Conservation (phyloP, 2,113 vertebrate genomes). For the Trogon melanurus region DNA sequence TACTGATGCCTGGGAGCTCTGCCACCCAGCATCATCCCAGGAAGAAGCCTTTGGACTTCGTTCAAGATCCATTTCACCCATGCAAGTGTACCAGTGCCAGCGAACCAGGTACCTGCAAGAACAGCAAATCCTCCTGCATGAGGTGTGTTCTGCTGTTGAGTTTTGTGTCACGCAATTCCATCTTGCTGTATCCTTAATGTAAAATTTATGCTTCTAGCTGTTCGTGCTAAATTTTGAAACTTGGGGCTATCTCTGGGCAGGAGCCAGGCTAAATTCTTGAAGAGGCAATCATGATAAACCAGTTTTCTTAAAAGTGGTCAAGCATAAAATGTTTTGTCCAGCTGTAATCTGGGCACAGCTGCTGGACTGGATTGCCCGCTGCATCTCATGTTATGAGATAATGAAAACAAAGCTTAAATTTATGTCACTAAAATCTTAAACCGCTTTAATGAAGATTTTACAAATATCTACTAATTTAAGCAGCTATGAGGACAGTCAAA, state of each 20-base stretch:
- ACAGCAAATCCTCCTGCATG: neutral
- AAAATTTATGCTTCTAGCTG: neutral
- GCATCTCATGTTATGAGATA: neutral
- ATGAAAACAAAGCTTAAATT: neutral
- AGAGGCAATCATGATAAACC: neutral
- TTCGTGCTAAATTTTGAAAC: neutral
- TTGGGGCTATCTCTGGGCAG: neutral
- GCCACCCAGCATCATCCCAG: neutral
- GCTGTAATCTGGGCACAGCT: neutral
- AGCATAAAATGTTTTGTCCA: neutral
- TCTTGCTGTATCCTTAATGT: neutral
- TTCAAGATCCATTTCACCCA: neutral
- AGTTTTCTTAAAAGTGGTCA: neutral
- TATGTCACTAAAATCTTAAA: neutral
- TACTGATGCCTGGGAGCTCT: neutral
- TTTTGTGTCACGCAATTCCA: neutral
- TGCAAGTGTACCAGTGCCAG: neutral
- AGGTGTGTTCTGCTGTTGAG: neutral
- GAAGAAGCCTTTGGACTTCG: neutral
- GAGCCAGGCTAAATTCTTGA: neutral
- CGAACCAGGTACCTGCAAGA: neutral
- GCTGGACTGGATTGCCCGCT: neutral
- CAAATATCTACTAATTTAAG: neutral
- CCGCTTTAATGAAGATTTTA: neutral
- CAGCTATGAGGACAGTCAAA: neutral